Evolutionary conservation across 2,113 vertebrate species (phyloP), one percentile per base, ranked within the genome.

Genomic region (Nothoprocta perdicaria): DNA sequence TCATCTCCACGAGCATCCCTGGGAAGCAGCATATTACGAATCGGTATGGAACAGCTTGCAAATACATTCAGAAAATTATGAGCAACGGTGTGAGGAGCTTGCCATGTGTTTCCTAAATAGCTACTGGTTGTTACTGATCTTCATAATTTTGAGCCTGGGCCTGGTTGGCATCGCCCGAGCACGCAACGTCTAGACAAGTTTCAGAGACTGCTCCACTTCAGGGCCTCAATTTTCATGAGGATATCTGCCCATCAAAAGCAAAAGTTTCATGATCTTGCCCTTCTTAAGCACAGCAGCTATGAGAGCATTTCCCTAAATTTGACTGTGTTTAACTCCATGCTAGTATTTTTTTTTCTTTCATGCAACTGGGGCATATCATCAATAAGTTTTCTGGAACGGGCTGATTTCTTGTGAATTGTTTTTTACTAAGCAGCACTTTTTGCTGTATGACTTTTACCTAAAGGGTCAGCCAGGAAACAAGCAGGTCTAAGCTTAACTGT

Each of bases 391-490:
- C 67, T 90, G 58, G 55, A 67, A 26, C 29, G 57, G 71, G 14
- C 16, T 0, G 3, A 53, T 92, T 89, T 89, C 60, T 83, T 67
- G 43, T 57, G 35, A 83, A 26, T 29, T 57, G 48, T 35, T 35
- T 92, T 78, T 82, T 85, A 35, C 71, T 87, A 55, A 84, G 26
- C 33, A 71, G 33, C 14, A 35, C 43, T 12, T 60, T 38, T 88
- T 74, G 67, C 45, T 33, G n/a, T 33, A 23, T 31, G 45, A 46
- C 1, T 12, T 77, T 79, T n/a, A 62, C 63, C 79, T 71, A 66
- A 93, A 77, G 33, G 41, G 74, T 80, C 63, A 77, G 90, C 65
- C 23, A 76, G 66, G 43, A 65, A 23, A 72, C 43, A 88, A 68
- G 11, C 53, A 86, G 45, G 58, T 82, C 81, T 66, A 60, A 84